These are phyloP conservation scores for Drosophila vallismaia DNA, from an alignment of 2,888 invertebrate genomes.

Conservation along the genomic window DNA sequence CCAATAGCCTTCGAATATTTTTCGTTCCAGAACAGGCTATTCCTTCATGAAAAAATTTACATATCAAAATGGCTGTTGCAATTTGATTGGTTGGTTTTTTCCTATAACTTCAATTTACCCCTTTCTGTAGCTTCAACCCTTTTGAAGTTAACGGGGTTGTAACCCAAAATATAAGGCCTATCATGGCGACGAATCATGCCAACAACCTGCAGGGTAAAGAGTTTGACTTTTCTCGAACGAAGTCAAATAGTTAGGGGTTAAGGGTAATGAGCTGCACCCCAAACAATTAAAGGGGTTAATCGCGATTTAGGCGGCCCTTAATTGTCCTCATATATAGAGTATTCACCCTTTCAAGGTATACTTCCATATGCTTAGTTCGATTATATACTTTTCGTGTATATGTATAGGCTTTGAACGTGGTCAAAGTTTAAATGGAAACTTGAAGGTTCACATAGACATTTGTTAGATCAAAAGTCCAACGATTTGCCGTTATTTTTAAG, in stretches of 20 bases:
- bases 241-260: neutral
- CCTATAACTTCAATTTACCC: neutral
- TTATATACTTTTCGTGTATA: neutral
- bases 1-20: neutral
- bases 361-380: neutral
- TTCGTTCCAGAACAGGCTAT: neutral
- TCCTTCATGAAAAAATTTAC: neutral
- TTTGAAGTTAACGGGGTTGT: neutral
- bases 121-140: neutral
- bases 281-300: neutral
- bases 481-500: neutral
- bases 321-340: neutral
- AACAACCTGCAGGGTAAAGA: neutral
- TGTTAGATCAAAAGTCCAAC: neutral
- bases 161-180: neutral
- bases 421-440: neutral
- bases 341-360: neutral
- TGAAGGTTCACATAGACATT: neutral
- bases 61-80: slow-evolving; percentile 1
- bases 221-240: neutral
- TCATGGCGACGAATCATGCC: neutral
- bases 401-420: neutral
- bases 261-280: slow-evolving; percentile 2
- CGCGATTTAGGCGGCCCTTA: neutral
- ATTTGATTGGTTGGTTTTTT: neutral